A percentile compares a stretch with the other conserved stretches of the same genome.
These are phyloP conservation scores for Melanotaenia pygmaea DNA, from an alignment of 2,797 vertebrate genomes.

Conservation along the genomic window DNA sequence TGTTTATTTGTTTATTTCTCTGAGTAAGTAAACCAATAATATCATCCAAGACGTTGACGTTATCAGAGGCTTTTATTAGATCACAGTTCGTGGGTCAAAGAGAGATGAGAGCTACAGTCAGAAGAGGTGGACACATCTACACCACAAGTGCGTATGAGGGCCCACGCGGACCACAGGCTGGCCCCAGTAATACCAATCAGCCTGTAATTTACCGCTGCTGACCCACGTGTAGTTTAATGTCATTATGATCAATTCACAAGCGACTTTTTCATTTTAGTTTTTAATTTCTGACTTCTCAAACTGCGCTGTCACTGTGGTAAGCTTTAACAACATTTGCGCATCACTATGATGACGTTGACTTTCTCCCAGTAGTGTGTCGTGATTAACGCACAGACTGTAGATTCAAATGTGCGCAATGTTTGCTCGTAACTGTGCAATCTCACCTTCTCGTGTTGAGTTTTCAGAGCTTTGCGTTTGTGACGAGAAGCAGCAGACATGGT, in stretches of 20 bases:
- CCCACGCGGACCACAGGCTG: too few relatives aligned
- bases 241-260: neutral
- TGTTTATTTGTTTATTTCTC: too few relatives aligned
- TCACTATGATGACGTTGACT: neutral
- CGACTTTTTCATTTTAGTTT: neutral
- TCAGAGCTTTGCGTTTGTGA: too few relatives aligned
- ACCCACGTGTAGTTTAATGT: neutral
- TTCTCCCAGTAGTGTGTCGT: neutral
- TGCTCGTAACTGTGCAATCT: neutral
- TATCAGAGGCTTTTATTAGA: neutral
- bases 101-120: constrained; percentile 3
- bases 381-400: too few relatives aligned
- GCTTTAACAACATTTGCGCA: neutral
- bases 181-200: neutral
- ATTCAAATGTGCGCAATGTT: too few relatives aligned
- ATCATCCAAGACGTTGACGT: neutral
- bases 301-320: neutral
- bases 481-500: neutral
- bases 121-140: neutral
- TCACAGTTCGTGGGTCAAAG: neutral
- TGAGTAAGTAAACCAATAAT: neutral
- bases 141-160: too few relatives aligned
- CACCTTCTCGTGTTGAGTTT: neutral
- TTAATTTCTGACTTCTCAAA: neutral
- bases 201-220: neutral